phyloP scores from a whole-genome alignment of 2,888 invertebrate genomes.

The Hesperia comma region DNA sequence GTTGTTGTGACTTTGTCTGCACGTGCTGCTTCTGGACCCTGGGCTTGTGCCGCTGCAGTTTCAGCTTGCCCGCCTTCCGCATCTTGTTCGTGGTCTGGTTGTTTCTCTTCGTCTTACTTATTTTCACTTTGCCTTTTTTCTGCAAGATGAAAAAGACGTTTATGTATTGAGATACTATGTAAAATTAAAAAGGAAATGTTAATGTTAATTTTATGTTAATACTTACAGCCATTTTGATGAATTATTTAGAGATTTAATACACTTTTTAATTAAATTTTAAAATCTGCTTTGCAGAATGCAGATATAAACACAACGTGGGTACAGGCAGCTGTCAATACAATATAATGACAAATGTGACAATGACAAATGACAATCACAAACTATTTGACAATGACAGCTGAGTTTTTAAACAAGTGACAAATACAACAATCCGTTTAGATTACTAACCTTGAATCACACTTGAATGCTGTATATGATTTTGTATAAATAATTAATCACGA shows the following conservation, averaged over 20 bases:
- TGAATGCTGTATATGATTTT: too few species aligned
- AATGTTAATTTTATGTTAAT: constrained; percentile 6
- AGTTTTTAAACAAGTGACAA: not conserved
- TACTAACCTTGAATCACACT: too few species aligned
- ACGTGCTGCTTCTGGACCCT: constrained; percentile 69
- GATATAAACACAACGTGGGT: constrained; percentile 54
- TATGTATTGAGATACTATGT: too few species aligned
- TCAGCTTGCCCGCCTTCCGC: constrained; percentile 81
- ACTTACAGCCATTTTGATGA: constrained; percentile 68
- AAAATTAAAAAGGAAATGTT: too few species aligned
- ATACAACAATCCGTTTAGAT: not conserved
- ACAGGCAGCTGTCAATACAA: not conserved
- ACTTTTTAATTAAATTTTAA: constrained; percentile 7
- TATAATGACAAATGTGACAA: not conserved
- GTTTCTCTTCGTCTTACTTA: constrained; percentile 82
- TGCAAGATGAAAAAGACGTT: constrained; percentile 49
- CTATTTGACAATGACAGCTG: not conserved
- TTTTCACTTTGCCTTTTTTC: constrained; percentile 81
- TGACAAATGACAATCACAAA: not conserved
- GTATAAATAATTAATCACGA: too few species aligned
- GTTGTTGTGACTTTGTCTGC: constrained; percentile 55
- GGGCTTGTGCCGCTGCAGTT: constrained; percentile 70
- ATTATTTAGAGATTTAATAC: not conserved
- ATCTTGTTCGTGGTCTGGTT: constrained; percentile 84
- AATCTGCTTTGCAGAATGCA: too few species aligned